Evolutionary conservation across 2,113 vertebrate genomes (phyloP).

Genomic region (Platichthys stellatus): DNA sequence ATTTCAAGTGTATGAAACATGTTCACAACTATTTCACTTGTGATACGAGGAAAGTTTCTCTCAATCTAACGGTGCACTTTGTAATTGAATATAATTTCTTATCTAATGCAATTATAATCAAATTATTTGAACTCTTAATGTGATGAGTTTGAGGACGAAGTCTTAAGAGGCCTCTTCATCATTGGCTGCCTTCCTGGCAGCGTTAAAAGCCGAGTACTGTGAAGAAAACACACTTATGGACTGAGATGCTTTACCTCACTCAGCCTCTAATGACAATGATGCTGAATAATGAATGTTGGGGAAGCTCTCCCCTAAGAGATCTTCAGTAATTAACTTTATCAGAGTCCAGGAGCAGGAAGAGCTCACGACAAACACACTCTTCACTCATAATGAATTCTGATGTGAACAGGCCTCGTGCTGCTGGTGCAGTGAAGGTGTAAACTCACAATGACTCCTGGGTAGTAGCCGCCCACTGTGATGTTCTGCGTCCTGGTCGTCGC

Average conservation of each 20-base stretch:
- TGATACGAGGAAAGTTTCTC: conserved; percentile 4
- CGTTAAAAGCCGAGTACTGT: conserved; percentile 36
- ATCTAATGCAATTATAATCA: neutral
- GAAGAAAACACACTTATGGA: conserved; percentile 50
- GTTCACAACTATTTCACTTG: neutral
- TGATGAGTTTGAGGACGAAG: neutral
- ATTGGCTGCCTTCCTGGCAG: neutral
- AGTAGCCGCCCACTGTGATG: conserved; percentile 98
- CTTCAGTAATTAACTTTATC: conserved; percentile 37
- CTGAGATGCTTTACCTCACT: conserved; percentile 51
- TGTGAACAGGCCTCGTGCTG: neutral
- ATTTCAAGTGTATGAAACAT: neutral
- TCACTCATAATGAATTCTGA: conserved; percentile 27
- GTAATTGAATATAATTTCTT: neutral
- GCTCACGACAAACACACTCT: conserved; percentile 12
- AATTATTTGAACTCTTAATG: neutral
- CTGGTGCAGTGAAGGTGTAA: conserved; percentile 5
- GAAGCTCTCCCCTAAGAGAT: conserved; percentile 45
- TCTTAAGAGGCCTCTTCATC: neutral
- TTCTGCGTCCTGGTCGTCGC: conserved; percentile 98
- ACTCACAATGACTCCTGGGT: conserved; percentile 98
- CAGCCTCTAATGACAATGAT: conserved; percentile 59
- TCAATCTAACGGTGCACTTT: neutral
- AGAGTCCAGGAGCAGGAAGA: conserved; percentile 27
- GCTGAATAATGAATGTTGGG: conserved; percentile 76